Evolutionary conservation across 2,888 invertebrate species (phyloP), one percentile per base, ranked within the genome.

Genomic region (Dilophus febrilis): DNA sequence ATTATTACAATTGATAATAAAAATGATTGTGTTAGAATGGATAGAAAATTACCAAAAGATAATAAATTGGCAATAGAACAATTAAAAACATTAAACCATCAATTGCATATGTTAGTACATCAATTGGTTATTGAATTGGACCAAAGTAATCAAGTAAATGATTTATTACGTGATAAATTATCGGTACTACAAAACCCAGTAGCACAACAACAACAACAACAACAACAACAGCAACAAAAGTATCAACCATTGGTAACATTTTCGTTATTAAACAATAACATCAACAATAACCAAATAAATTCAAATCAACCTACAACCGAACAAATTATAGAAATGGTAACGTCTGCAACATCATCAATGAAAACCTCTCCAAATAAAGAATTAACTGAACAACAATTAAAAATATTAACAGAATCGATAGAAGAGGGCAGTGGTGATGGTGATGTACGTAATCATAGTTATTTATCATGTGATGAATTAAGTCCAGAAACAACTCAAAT

Each of bases 11-110:
- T 54, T 40, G 51, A 48, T 13, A 42, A 33, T 34, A 43, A 38
- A 29, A 37, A 28, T 17, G 41, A 38, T 16, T 40, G 17, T 16
- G 46, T 45, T 13, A 46, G 53, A 35, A 42, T 54, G 18, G 68
- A 65, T 1, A 67, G 64, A 46, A 74, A 71, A 52, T 64, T 64
- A 48, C 73, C 74, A 4, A 77, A 77, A 55, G 67, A 71, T 44
- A 71, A 72, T 37, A 62, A 66, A 39, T 67, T 64, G 19, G 71
- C 77, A 34, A 68, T 79, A 36, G 79, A 78, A 56, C 79, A 80
- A 54, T 57, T 79, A 33, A 70, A 70, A 53, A 72, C 70, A 35
- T 59, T 77, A 10, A 78, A 75, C 52, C 68, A 70, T 43, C 75
- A 74, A 50, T 55, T 79, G 35, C 68, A 74, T 45, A 59, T 60